phyloP scores from a whole-genome alignment of 92 coral and sea anemone species.

The Umimayanthus chanpuru region DNA sequence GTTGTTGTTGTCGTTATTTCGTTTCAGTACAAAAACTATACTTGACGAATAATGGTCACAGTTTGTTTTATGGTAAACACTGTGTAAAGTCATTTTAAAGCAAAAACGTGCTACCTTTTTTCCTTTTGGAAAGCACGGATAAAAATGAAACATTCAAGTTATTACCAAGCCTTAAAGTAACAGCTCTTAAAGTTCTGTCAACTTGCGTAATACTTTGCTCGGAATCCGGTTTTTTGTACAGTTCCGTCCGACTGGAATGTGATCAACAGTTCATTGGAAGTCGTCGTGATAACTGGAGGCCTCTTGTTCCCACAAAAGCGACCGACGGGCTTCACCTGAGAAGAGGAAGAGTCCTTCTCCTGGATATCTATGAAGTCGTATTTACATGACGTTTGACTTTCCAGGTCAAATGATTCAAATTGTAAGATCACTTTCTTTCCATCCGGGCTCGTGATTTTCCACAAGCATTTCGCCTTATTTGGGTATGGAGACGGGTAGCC shows the following conservation, averaged over 20 bases:
- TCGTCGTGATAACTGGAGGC: slow-evolving; percentile 54
- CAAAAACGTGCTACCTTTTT: no score
- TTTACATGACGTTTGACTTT: slow-evolving; percentile 67
- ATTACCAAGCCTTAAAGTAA: neutral
- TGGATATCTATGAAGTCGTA: slow-evolving; percentile 74
- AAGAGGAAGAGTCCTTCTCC: slow-evolving; percentile 28
- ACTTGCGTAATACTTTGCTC: slow-evolving; percentile 54
- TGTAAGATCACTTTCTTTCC: slow-evolving; percentile 55
- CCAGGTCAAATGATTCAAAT: slow-evolving; percentile 74
- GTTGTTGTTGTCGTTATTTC: no score
- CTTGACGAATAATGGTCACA: no score
- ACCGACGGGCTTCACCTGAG: slow-evolving; percentile 58
- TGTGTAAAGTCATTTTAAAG: no score
- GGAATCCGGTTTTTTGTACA: slow-evolving; percentile 73
- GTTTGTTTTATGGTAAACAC: no score
- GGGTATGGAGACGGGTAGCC: slow-evolving; percentile 71
- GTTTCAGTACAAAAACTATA: no score
- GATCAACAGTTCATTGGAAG: slow-evolving; percentile 61
- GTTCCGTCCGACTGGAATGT: slow-evolving; percentile 75
- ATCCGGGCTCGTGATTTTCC: slow-evolving; percentile 69
- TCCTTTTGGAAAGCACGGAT: no score
- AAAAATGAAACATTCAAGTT: no score
- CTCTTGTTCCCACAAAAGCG: slow-evolving; percentile 73
- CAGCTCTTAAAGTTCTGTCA: neutral
- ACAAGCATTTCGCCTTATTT: slow-evolving; percentile 64